phyloP scores from a whole-genome alignment of 2,113 vertebrate species.

The Ptyas mucosa region DNA sequence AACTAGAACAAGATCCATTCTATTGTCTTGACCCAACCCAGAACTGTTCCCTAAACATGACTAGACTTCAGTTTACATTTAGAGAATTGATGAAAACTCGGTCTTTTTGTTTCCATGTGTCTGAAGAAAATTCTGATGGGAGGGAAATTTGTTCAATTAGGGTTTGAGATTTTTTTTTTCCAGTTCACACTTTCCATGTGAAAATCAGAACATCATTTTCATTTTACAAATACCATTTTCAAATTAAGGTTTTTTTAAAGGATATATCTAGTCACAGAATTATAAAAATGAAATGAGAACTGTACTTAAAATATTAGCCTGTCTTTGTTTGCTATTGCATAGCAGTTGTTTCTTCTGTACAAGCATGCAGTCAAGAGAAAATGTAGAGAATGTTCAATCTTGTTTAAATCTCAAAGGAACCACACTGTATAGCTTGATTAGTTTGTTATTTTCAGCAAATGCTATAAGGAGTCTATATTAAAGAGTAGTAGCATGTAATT shows the following conservation, averaged over 20 bases:
- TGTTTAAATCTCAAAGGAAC: accelerated
- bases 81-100: background rate
- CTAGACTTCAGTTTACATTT: background rate
- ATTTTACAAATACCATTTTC: background rate
- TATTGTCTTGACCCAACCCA: background rate
- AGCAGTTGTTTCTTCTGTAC: background rate
- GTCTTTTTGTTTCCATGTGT: background rate
- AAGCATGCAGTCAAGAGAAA: background rate
- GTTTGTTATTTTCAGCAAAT: background rate
- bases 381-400: background rate
- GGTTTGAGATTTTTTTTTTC: background rate
- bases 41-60: background rate
- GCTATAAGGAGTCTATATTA: background rate
- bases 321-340: background rate
- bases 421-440: background rate
- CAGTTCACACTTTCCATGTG: background rate
- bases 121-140: background rate
- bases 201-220: background rate
- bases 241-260: background rate
- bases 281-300: background rate
- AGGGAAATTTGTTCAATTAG: background rate
- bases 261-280: background rate
- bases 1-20: background rate
- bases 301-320: background rate
- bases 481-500: background rate